These are phyloP conservation scores for Crotalus tigris DNA, from an alignment of 2,113 vertebrate species.

Conservation along the genomic window DNA sequence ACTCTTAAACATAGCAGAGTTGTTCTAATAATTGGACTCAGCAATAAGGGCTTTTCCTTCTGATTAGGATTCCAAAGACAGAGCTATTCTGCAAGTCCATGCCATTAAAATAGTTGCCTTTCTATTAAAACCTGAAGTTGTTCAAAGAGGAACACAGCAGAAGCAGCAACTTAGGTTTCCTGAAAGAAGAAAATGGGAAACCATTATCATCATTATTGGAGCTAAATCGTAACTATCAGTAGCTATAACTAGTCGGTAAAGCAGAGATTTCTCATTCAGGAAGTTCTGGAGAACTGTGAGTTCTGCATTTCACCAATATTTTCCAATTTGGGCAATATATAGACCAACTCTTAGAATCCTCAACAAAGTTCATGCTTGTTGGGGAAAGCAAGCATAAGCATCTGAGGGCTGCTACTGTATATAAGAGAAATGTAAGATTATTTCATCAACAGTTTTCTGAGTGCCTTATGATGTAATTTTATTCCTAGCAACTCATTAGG, in stretches of 20 bases:
- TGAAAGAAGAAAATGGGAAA: neutral
- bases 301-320: neutral
- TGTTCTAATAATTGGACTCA: neutral
- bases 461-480: neutral
- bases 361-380: neutral
- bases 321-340: neutral
- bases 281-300: neutral
- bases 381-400: neutral
- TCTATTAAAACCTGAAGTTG: neutral
- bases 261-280: neutral
- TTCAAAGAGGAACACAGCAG: neutral
- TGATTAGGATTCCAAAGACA: neutral
- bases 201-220: neutral
- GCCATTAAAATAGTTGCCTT: fast-evolving
- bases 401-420: neutral
- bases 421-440: neutral
- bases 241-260: neutral
- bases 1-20: constrained; percentile 19
- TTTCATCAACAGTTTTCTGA: neutral
- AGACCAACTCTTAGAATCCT: neutral
- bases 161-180: neutral
- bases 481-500: neutral
- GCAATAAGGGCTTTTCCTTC: fast-evolving
- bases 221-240: neutral
- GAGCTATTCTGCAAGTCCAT: neutral